Percentiles rank a stretch among this genome's conserved stretches.
phyloP scores from a whole-genome alignment of 2,113 vertebrate genomes.

The Rissa tridactyla region DNA sequence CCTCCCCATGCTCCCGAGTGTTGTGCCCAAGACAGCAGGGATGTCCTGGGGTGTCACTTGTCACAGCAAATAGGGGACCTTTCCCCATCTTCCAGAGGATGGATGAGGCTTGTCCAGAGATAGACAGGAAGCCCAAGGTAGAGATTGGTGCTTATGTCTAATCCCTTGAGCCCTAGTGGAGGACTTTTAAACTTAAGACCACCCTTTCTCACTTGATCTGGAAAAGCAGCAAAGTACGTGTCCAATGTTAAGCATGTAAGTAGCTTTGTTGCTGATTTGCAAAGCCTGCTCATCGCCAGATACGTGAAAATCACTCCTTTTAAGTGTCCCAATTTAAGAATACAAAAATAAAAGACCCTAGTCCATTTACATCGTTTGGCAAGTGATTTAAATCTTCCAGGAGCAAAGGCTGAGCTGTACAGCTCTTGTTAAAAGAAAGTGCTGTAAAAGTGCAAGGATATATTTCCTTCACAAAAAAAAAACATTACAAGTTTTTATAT shows the following conservation, averaged over 20 bases:
- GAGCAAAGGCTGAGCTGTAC: not conserved
- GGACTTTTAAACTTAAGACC: not conserved
- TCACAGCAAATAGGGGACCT: not conserved
- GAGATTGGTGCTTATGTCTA: not conserved
- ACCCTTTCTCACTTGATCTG: not conserved
- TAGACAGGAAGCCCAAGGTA: not conserved
- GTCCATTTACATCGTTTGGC: not conserved
- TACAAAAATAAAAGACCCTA: not conserved
- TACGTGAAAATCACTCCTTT: not conserved
- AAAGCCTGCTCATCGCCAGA: not conserved
- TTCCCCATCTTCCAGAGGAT: not conserved
- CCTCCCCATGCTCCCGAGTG: not conserved
- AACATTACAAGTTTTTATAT: not conserved
- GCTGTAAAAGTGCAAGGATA: not conserved
- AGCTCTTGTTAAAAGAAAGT: not conserved
- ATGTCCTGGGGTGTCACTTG: not conserved
- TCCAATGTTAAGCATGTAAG: not conserved
- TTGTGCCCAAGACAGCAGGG: not conserved
- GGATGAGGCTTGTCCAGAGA: not conserved
- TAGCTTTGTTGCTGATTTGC: not conserved
- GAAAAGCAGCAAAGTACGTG: not conserved
- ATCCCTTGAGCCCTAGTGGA: rapidly evolving
- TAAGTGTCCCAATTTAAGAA: not conserved
- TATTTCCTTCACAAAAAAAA: not conserved
- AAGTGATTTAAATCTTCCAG: not conserved